Evolutionary conservation across 1,140 invertebrate genomes (phyloP), one percentile per base, ranked within the genome.

Genomic region (Lepeophtheirus salmonis): DNA sequence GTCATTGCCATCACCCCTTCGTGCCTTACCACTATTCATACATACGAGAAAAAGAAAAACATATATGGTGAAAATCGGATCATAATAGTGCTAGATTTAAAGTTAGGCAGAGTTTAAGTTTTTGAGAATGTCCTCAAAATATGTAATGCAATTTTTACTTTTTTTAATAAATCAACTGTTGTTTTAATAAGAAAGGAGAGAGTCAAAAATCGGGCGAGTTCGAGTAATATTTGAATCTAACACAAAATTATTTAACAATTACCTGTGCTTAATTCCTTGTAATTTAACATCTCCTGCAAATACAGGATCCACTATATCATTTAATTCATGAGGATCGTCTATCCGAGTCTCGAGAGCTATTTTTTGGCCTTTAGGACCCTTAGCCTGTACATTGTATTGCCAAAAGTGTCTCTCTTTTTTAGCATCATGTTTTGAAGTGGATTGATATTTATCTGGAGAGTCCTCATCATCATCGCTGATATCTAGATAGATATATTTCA

Each of bases 321-420:
- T 84, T 41, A 95, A 73, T 16, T 86, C 79, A 74, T 96, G 89
- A n/a, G 91, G 90, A 77, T 96, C 87, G 68, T 86, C 82, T 18
- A 83, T 78, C 67, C 87, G 82, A 2, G 83, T 81, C 68, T 84
- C 81, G 62, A 88, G 77, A 20, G 86, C 80, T 26, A 90, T 72
- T 65, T 86, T 75, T 67, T 89, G 86, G 50, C 90, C 87, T 74
- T 96, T 97, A 2, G 92, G 91, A 1, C 92, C 92, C 76, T 97
- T 97, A 0, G 90, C 89, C 74, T 97, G 92, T 3, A 95, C 86
- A 74, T 97, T 97, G 69, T 97, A 97, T 70, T 97, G 92, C 92
- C 94, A 97, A 71, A 97, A 97, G 70, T 81, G 95, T 60, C 83
- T 76, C 67, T 90, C 87, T 65, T 83, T 86, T 68, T 86, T 88